Evolutionary conservation across 2,888 invertebrate species (phyloP).

Genomic region (Drosophila percnosoma): DNA sequence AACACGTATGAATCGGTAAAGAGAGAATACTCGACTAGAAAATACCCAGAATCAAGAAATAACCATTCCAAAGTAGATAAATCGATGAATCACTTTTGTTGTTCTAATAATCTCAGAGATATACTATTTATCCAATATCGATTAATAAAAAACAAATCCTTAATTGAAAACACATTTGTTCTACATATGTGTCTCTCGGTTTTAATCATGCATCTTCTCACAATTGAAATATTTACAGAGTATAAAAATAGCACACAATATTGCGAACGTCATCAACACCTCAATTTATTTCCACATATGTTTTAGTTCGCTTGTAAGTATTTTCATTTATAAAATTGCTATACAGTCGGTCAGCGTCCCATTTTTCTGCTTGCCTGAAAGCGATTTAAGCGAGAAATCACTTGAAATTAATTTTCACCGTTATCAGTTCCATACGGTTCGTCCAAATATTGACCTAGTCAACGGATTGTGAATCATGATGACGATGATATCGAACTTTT

Average conservation of each 20-base stretch:
- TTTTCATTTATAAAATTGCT: background rate
- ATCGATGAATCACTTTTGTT: background rate
- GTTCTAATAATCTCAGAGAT: background rate
- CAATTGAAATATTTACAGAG: background rate
- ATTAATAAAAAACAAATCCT: background rate
- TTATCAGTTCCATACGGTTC: conserved; percentile 46
- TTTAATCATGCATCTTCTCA: background rate
- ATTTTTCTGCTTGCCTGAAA: conserved; percentile 48
- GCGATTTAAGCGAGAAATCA: conserved; percentile 38
- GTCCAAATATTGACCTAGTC: conserved; percentile 74
- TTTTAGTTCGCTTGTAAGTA: background rate
- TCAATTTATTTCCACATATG: background rate
- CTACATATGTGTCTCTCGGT: background rate
- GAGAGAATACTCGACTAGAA: background rate
- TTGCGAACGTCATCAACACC: conserved; percentile 26
- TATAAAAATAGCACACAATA: conserved; percentile 4
- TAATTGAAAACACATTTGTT: background rate
- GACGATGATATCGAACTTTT: conserved; percentile 25
- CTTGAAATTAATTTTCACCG: conserved; percentile 69
- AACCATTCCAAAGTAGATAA: background rate
- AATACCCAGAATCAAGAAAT: background rate
- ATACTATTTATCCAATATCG: background rate
- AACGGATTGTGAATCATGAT: conserved; percentile 62
- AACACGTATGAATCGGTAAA: background rate
- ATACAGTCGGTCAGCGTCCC: background rate